Evolutionary conservation across 2,797 vertebrate genomes (phyloP).

Genomic region (Danio choprae): DNA sequence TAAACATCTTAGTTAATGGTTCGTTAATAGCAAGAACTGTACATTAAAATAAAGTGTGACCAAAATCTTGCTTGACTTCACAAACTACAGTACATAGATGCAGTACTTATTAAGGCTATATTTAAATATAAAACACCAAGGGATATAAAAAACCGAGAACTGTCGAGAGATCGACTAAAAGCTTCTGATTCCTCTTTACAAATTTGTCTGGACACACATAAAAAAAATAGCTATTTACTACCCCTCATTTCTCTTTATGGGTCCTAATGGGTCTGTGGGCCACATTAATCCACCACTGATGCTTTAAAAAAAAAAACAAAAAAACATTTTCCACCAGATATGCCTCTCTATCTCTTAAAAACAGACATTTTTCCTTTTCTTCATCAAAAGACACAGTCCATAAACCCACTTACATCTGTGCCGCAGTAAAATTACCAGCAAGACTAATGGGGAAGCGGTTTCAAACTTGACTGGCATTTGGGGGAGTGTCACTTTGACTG

Average conservation of each 20-base stretch:
- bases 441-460: constrained; percentile 10
- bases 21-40: no score
- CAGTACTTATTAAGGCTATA: no score
- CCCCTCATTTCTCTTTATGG: constrained; percentile 44
- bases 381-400: constrained; percentile 20
- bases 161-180: constrained; percentile 1
- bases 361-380: not conserved
- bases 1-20: no score
- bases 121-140: not conserved
- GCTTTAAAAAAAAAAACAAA: no score
- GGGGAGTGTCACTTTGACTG: constrained; percentile 6
- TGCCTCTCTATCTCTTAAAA: not conserved
- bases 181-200: not conserved
- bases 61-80: not conserved
- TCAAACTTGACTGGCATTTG: constrained; percentile 3
- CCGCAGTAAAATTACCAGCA: constrained; percentile 15
- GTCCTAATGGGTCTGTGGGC: constrained; percentile 14
- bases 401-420: constrained; percentile 24
- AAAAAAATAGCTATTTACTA: constrained; percentile 39
- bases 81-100: not conserved
- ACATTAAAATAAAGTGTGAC: no score
- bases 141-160: not conserved
- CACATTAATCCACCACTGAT: constrained; percentile 30
- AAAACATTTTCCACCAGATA: not conserved
- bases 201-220: constrained; percentile 34